Evolutionary conservation across 2,113 vertebrate genomes (phyloP).

Genomic region (Fukomys damarensis): DNA sequence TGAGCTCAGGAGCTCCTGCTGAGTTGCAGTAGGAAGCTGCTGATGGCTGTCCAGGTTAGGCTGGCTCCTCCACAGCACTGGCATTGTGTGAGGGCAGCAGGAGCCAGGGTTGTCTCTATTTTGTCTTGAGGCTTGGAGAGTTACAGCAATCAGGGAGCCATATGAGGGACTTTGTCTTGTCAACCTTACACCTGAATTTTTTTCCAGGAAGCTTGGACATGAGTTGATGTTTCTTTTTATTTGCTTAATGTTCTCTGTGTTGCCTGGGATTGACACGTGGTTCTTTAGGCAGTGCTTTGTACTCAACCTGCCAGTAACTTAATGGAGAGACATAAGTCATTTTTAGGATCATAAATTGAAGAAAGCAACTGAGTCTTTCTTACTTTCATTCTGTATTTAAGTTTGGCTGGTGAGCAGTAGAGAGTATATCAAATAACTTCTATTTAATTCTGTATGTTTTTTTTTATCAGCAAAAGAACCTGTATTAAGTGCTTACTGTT

Average conservation of each 20-base stretch:
- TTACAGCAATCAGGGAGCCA: background rate
- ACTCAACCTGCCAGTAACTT: background rate
- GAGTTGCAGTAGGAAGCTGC: background rate
- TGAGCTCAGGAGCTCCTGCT: background rate
- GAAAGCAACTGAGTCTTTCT: background rate
- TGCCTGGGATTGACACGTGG: background rate
- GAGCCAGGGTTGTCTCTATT: background rate
- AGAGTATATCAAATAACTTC: background rate
- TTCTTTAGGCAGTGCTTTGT: background rate
- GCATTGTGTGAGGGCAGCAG: background rate
- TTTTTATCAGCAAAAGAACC: background rate
- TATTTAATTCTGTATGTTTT: constrained; percentile 1
- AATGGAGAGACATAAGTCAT: background rate
- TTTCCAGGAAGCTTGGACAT: background rate
- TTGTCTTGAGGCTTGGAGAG: background rate
- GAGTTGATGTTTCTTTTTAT: constrained; percentile 52
- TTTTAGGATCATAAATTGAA: constrained; percentile 22
- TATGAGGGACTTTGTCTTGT: background rate
- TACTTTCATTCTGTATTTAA: background rate
- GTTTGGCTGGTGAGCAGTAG: background rate
- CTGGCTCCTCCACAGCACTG: fast-evolving
- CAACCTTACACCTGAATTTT: background rate
- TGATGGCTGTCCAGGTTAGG: background rate
- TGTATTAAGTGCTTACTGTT: constrained; percentile 15
- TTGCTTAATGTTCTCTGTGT: constrained; percentile 13